Evolutionary conservation across 2,113 vertebrate genomes (phyloP).

Genomic region (Opisthocomus hoazin): DNA sequence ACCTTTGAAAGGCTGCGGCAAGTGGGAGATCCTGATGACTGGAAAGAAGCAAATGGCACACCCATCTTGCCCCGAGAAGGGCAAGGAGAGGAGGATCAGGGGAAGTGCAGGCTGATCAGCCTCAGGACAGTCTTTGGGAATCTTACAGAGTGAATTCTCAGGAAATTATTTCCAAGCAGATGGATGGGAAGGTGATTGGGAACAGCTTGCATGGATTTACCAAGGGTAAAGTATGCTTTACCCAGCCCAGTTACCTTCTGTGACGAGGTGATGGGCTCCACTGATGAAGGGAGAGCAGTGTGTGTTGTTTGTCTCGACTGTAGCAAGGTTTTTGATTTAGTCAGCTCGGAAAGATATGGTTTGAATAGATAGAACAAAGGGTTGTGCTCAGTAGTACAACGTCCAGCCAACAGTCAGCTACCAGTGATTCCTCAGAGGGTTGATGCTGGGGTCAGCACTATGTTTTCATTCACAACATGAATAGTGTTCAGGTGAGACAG

Average conservation of each 20-base stretch:
- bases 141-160: not conserved
- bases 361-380: not conserved
- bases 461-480: not conserved
- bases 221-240: not conserved
- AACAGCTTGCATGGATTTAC: not conserved
- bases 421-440: not conserved
- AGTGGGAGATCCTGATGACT: not conserved
- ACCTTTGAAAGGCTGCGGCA: not conserved
- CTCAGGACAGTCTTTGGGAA: not conserved
- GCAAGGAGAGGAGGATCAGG: not conserved
- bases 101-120: not conserved
- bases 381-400: not conserved
- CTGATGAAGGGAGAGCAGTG: not conserved
- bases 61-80: not conserved
- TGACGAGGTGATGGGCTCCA: not conserved
- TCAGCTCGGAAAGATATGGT: rapidly evolving
- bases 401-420: not conserved
- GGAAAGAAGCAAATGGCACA: not conserved
- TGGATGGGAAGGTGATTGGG: not conserved
- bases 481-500: not conserved
- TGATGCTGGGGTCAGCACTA: not conserved
- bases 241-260: not conserved
- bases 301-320: not conserved
- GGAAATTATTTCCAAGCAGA: not conserved
- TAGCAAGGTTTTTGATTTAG: not conserved